These are phyloP conservation scores for Tachina grossa DNA, from an alignment of 2,888 invertebrate species.

Conservation along the genomic window DNA sequence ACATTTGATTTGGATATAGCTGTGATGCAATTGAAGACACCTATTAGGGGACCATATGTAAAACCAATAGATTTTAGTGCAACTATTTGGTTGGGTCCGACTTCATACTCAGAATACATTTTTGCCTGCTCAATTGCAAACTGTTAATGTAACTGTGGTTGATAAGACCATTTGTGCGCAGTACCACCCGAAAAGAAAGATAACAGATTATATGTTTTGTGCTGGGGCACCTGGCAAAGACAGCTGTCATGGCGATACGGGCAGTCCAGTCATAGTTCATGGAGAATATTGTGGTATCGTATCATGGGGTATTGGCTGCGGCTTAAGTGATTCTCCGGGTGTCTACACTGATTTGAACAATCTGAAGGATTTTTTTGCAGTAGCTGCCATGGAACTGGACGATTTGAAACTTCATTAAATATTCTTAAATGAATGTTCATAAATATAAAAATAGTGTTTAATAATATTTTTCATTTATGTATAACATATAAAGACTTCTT, in stretches of 20 bases:
- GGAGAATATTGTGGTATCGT: conserved; percentile 86
- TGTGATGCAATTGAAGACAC: background rate
- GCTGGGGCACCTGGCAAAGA: conserved; percentile 73
- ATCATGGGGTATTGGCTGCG: conserved; percentile 81
- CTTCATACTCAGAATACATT: no score
- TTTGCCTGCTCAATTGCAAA: background rate
- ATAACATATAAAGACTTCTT: no score
- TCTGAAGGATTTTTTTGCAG: background rate
- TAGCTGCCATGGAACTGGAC: background rate
- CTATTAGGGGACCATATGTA: background rate
- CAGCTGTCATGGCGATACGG: conserved; percentile 78
- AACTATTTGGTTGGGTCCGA: conserved; percentile 10
- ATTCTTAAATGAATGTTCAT: no score
- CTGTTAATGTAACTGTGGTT: background rate
- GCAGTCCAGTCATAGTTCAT: conserved; percentile 75
- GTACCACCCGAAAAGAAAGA: background rate
- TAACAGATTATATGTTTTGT: conserved; percentile 74
- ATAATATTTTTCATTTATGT: background rate
- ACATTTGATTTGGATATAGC: background rate
- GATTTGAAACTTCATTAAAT: no score
- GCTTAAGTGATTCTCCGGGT: background rate
- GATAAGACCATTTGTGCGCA: background rate
- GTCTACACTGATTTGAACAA: background rate
- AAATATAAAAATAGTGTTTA: no score
- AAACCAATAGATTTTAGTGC: background rate